phyloP scores from a whole-genome alignment of 2,888 invertebrate species.

The Ophioninae sp. region DNA sequence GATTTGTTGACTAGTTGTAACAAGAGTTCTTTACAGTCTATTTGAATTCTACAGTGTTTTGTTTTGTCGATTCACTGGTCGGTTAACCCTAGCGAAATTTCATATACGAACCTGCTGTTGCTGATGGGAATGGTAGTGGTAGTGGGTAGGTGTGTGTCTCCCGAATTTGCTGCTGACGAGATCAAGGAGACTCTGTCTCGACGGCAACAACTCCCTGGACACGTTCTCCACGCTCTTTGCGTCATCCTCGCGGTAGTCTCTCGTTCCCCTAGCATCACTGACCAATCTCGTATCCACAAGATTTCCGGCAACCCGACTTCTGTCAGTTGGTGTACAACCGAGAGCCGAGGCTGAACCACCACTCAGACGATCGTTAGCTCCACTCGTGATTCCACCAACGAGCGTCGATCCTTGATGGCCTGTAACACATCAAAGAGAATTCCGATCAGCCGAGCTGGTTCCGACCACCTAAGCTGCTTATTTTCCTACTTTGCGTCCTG shows the following conservation, averaged over 20 bases:
- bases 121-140: constrained; percentile 78
- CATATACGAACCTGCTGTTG: constrained; percentile 74
- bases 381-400: constrained; percentile 67
- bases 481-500: background rate
- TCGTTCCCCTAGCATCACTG: constrained; percentile 66
- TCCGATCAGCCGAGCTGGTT: constrained; percentile 25
- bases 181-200: constrained; percentile 78
- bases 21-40: no score
- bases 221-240: constrained; percentile 78
- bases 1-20: no score
- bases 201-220: constrained; percentile 72
- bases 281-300: constrained; percentile 63
- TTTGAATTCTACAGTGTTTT: no score
- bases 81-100: background rate
- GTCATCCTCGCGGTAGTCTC: constrained; percentile 74
- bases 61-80: no score
- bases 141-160: constrained; percentile 77
- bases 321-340: constrained; percentile 71
- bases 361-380: constrained; percentile 70
- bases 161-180: constrained; percentile 79
- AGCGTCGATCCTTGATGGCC: constrained; percentile 68
- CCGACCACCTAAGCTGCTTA: background rate
- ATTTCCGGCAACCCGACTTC: constrained; percentile 63
- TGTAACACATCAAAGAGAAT: constrained; percentile 64
- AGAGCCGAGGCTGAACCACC: constrained; percentile 74